Conservation (phyloP, 2,113 vertebrate species). For the Hemichromis elongatus region DNA sequence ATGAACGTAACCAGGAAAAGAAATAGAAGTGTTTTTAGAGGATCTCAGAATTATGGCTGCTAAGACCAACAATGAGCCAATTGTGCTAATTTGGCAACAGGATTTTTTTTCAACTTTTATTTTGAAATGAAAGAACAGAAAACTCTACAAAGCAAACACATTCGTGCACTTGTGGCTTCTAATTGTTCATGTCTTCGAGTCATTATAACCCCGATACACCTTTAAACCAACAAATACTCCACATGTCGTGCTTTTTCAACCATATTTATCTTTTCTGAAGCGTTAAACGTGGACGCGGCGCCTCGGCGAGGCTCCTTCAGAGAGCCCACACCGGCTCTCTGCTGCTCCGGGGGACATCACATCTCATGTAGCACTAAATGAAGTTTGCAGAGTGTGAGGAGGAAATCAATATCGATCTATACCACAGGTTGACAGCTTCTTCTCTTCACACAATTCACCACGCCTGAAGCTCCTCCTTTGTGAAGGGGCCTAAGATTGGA, state of each 20-base stretch:
- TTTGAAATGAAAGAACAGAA: not conserved
- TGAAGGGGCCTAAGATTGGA: not conserved
- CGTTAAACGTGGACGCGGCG: not conserved
- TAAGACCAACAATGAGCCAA: not conserved
- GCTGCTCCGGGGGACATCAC: not conserved
- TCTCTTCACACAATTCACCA: not conserved
- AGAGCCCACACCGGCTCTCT: not conserved
- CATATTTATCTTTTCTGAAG: not conserved
- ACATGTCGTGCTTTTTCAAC: conserved; percentile 1
- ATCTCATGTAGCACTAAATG: conserved; percentile 36
- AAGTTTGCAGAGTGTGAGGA: conserved; percentile 39
- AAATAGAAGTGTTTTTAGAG: not conserved
- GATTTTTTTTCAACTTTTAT: not conserved
- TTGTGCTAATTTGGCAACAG: not conserved
- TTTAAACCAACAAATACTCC: not conserved
- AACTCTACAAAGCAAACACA: not conserved
- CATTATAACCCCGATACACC: not conserved
- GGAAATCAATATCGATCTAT: conserved; percentile 48
- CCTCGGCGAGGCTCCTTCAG: not conserved
- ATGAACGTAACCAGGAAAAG: not conserved
- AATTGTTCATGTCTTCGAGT: not conserved
- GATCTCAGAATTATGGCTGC: not conserved
- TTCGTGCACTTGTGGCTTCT: not conserved
- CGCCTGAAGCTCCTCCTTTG: not conserved
- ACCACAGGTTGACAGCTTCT: conserved; percentile 3